Base-by-base conservation (phyloP, 1,140 invertebrate genomes). In the Papilio glaucus region DNA sequence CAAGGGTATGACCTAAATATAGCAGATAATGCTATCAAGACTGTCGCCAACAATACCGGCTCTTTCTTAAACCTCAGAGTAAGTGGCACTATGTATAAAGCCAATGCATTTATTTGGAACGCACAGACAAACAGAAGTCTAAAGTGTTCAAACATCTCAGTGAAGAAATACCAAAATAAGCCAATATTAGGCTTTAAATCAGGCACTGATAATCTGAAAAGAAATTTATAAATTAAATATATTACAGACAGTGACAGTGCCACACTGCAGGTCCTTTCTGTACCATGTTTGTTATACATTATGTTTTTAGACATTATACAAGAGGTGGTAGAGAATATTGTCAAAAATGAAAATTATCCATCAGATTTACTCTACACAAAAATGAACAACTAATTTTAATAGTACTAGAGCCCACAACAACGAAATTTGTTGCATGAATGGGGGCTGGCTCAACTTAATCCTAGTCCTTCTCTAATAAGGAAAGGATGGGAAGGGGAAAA, bases 111-210 rank as follows among this genome's bases (percentile, higher is more conserved):
- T 70, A 99, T 96, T 94, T 99, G 99, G 88, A 99, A 99, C 74
- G 98, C 97, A 84, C 96, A 98, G 1, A 99, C 96, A 93, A 99
- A 99, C 76, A 99, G 95, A 72, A 96, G 94, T 65, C 98, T 95
- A 84, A 99, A 99, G 91, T 99, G 99, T 83, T 99, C 98, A 95
- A 99, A 99, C 98, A 99, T 99, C 94, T 99, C 99, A 0, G 98
- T 99, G 86, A 99, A 99, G 90, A 99, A 99, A 89, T 99, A 99
- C 99, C 99, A 99, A 90, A 99, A 99, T 0, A 99, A 93, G 3
- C 99, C 99, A 83, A 99, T 97, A 87, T 99, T 99, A 24, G 99
- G 99, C 77, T 98, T 97, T 60, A 99, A 93, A 93, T 99, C 98
- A 24, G 98, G 97, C 21, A 99, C 98, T 60, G 95, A 95, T 69